Evolutionary conservation across 30 jellyfish, hydroid and myxozoan species (phyloP).

Genomic region (Aurelia aurita): DNA sequence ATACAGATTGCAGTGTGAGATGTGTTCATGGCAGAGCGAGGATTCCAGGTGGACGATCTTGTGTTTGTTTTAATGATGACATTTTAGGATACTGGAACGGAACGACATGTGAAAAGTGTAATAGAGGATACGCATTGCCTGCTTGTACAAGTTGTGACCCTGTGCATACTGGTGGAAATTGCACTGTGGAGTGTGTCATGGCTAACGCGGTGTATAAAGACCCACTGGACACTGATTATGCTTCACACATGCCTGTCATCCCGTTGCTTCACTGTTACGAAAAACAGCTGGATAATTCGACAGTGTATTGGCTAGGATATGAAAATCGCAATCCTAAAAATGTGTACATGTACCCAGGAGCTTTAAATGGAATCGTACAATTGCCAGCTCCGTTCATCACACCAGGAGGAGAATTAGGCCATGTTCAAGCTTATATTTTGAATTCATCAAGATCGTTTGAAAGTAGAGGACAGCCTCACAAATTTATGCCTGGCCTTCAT

Average conservation of each 20-base stretch:
- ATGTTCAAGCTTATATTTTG: conserved; percentile 14
- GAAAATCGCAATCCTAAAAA: conserved; percentile 45
- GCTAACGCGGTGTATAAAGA: conserved; percentile 58
- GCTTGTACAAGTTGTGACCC: conserved; percentile 56
- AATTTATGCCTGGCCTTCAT: conserved; percentile 60
- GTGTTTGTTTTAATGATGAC: conserved; percentile 45
- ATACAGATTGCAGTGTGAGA: conserved; percentile 54
- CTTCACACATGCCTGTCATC: conserved; percentile 27
- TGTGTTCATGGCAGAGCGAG: conserved; percentile 67
- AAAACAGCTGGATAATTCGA: not conserved
- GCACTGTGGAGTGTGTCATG: conserved; percentile 61
- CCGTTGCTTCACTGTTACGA: conserved; percentile 39
- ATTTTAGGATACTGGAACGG: conserved; percentile 65
- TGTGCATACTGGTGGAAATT: conserved; percentile 40
- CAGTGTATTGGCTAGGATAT: conserved; percentile 62
- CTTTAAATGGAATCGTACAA: conserved; percentile 39
- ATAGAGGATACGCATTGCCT: conserved; percentile 58
- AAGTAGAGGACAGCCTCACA: conserved; percentile 47
- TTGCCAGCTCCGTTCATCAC: conserved; percentile 39
- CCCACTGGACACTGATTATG: conserved; percentile 20
- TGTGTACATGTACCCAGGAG: conserved; percentile 10
- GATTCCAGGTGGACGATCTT: conserved; percentile 40
- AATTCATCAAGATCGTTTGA: conserved; percentile 20
- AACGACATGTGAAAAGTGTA: conserved; percentile 59
- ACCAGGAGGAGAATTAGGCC: conserved; percentile 73